Conservation (phyloP, 2,888 invertebrate species). For the Eretmocerus hayati region DNA sequence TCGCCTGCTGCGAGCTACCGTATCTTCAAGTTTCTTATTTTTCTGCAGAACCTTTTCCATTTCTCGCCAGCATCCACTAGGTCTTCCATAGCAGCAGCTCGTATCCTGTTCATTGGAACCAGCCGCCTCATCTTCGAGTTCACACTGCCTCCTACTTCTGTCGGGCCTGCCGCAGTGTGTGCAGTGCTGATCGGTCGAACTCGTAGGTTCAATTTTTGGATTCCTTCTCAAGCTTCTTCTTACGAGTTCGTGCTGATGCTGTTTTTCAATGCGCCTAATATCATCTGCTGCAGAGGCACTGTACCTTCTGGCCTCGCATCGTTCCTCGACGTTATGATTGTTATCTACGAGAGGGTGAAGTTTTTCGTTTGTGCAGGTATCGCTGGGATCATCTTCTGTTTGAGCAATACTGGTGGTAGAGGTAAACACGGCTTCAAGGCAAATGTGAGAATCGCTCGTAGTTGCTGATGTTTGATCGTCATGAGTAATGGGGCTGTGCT, state of each 20-base stretch:
- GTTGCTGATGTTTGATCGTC: not conserved
- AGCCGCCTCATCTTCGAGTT: not conserved
- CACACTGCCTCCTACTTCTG: not conserved
- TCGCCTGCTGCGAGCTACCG: conserved; percentile 31
- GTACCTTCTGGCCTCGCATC: conserved; percentile 30
- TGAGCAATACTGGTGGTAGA: not conserved
- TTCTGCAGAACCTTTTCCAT: conserved; percentile 33
- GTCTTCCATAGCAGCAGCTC: conserved; percentile 28
- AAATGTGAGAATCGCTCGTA: not conserved
- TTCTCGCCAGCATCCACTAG: conserved; percentile 31
- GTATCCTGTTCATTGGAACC: conserved; percentile 3
- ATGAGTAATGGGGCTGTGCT: not conserved
- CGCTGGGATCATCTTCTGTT: not conserved
- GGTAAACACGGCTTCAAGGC: not conserved
- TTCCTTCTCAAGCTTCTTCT: conserved; percentile 37
- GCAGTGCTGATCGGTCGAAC: not conserved
- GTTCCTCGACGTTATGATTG: conserved; percentile 3
- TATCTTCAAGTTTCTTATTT: conserved; percentile 34
- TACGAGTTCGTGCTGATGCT: conserved; percentile 6
- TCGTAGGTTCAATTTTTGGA: conserved; percentile 25
- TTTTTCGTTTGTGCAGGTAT: conserved; percentile 14
- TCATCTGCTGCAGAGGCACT: conserved; percentile 31
- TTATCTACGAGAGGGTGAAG: conserved; percentile 32
- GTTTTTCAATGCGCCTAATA: conserved; percentile 8
- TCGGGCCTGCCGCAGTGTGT: conserved; percentile 15